These are phyloP conservation scores for Columba guinea DNA, from an alignment of 2,797 vertebrate species.

Conservation along the genomic window DNA sequence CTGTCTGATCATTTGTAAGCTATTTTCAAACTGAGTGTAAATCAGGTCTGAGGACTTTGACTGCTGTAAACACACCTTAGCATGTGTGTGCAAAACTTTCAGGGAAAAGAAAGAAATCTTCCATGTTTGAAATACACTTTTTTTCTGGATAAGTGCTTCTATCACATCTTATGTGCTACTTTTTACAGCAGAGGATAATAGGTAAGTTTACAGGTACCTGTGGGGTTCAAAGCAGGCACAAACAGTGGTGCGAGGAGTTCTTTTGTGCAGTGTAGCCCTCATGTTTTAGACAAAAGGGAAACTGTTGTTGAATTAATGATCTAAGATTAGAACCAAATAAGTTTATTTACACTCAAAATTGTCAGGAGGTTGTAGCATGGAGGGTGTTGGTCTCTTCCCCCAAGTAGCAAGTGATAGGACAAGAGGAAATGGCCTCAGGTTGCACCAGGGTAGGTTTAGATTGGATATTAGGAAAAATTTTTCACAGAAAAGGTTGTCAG, in stretches of 20 bases:
- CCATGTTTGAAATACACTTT: neutral
- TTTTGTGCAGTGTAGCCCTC: neutral
- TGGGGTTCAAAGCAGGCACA: neutral
- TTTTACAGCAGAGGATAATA: neutral
- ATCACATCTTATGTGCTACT: fast-evolving
- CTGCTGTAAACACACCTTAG: neutral
- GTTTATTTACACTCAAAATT: neutral
- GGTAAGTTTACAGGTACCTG: neutral
- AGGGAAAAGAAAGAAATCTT: neutral
- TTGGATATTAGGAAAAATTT: no score
- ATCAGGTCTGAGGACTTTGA: conserved; percentile 9
- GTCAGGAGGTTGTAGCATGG: neutral
- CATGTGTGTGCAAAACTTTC: neutral
- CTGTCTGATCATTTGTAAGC: neutral
- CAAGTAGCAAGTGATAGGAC: no score
- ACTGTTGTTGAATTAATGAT: neutral
- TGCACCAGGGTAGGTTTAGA: no score
- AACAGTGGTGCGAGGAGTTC: neutral
- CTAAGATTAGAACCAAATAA: neutral
- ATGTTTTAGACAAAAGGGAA: neutral
- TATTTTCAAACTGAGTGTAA: conserved; percentile 7
- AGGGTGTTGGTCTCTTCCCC: no score
- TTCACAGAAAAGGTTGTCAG: no score
- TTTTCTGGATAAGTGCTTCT: neutral
- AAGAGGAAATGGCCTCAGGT: no score